Percentiles rank a stretch among this genome's conserved stretches.
phyloP scores from a whole-genome alignment of 1,140 invertebrate species.

The Pseudomyrmex sp. region DNA sequence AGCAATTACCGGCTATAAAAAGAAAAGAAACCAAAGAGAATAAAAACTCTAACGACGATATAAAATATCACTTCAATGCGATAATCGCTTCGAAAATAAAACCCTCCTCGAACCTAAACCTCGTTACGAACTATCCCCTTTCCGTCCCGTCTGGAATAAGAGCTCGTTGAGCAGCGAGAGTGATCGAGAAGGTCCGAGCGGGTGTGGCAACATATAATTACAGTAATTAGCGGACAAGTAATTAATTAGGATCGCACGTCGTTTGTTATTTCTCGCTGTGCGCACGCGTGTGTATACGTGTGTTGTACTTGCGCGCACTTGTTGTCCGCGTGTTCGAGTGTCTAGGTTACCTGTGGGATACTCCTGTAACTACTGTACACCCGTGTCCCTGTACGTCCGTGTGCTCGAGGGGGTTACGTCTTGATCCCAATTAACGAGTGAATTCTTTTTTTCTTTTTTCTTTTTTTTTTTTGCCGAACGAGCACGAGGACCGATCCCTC shows the following conservation, averaged over 20 bases:
- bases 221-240: constrained; percentile 77
- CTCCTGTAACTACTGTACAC: constrained; percentile 68
- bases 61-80: constrained; percentile 5
- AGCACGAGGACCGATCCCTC: constrained; percentile 56
- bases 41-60: constrained; percentile 53
- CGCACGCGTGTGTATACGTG: not conserved
- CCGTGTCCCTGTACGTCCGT: constrained; percentile 70
- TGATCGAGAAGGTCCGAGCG: constrained; percentile 41
- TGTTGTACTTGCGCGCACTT: constrained; percentile 13
- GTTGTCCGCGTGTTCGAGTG: constrained; percentile 41
- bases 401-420: constrained; percentile 70
- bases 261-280: constrained; percentile 77
- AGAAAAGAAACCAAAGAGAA: not conserved
- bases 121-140: constrained; percentile 40
- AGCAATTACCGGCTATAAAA: constrained; percentile 3
- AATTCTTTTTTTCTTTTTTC: constrained; percentile 32
- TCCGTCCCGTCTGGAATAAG: not conserved
- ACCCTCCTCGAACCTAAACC: constrained; percentile 7
- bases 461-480: constrained; percentile 56
- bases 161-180: constrained; percentile 13
- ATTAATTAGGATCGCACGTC: constrained; percentile 81
- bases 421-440: constrained; percentile 76
- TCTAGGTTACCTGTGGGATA: constrained; percentile 70
- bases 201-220: constrained; percentile 79
- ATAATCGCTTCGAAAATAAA: constrained; percentile 54